These are phyloP conservation scores for Plagodis pulveraria DNA, from an alignment of 2,888 invertebrate species.

Conservation along the genomic window DNA sequence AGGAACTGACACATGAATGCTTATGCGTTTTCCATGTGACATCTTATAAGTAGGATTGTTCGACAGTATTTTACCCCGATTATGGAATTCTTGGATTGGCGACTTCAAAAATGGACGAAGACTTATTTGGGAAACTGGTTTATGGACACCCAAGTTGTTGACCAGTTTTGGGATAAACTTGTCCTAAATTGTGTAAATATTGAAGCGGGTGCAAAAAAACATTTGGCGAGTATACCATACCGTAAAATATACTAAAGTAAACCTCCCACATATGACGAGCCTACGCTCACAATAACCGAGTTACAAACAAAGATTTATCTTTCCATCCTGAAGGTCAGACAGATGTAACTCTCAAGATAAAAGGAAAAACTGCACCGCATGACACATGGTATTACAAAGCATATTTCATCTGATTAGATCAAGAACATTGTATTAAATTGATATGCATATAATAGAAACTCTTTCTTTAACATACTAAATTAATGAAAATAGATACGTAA, in stretches of 20 bases:
- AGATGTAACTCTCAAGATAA: conserved; percentile 44
- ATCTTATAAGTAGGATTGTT: conserved; percentile 38
- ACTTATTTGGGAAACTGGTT: conserved; percentile 20
- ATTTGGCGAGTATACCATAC: conserved; percentile 4
- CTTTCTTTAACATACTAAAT: conserved; percentile 7
- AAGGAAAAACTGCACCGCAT: conserved; percentile 31
- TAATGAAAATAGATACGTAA: no score
- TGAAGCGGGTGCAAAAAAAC: conserved; percentile 5
- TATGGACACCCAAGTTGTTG: conserved; percentile 15
- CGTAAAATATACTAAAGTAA: conserved; percentile 21
- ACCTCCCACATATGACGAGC: conserved; percentile 34
- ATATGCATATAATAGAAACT: conserved; percentile 16
- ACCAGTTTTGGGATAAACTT: conserved; percentile 14
- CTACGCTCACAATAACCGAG: conserved; percentile 32
- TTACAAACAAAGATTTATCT: conserved; percentile 46
- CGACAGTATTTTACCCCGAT: conserved; percentile 17
- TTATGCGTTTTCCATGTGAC: conserved; percentile 68
- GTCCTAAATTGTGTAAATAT: conserved; percentile 14
- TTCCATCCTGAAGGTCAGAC: conserved; percentile 49
- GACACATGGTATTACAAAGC: conserved; percentile 27
- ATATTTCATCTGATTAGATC: conserved; percentile 34
- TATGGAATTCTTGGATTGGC: conserved; percentile 10
- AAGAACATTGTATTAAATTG: conserved; percentile 26
- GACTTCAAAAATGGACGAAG: conserved; percentile 9
- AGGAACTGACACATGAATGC: conserved; percentile 74